Conservation (phyloP, 2,797 vertebrate species). For the Aselliscus stoliczkanus region DNA sequence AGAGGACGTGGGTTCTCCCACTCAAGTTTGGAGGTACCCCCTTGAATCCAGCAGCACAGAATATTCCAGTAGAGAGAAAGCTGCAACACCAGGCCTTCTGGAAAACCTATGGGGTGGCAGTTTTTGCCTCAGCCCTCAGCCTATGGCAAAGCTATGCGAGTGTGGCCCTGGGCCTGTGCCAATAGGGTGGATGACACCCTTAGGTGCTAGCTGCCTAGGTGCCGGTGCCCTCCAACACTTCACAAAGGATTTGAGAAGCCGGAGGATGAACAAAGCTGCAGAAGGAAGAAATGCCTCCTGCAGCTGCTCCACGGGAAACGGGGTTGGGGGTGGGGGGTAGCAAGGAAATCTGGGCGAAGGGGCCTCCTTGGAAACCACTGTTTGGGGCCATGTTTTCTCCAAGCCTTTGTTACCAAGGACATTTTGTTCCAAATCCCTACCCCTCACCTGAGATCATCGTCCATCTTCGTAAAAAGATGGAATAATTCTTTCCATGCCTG, state of each 20-base stretch:
- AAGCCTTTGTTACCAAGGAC: conserved; percentile 19
- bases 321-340: not conserved
- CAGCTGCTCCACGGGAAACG: rapidly evolving
- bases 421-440: not conserved
- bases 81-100: not conserved
- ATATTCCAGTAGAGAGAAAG: not conserved
- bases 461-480: not conserved
- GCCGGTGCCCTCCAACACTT: not conserved
- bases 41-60: not conserved
- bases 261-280: not conserved
- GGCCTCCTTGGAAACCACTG: not conserved
- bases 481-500: not conserved
- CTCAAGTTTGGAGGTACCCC: too few relatives aligned
- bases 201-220: not conserved
- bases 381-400: not conserved
- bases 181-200: not conserved
- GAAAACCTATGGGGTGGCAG: not conserved
- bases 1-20: not conserved
- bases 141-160: not conserved
- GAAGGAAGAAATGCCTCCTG: not conserved
- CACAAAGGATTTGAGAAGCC: rapidly evolving
- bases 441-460: conserved; percentile 39
- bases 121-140: not conserved
- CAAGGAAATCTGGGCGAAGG: rapidly evolving
- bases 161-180: not conserved